Evolutionary conservation across 2,113 vertebrate genomes (phyloP).

Genomic region (Physeter macrocephalus): DNA sequence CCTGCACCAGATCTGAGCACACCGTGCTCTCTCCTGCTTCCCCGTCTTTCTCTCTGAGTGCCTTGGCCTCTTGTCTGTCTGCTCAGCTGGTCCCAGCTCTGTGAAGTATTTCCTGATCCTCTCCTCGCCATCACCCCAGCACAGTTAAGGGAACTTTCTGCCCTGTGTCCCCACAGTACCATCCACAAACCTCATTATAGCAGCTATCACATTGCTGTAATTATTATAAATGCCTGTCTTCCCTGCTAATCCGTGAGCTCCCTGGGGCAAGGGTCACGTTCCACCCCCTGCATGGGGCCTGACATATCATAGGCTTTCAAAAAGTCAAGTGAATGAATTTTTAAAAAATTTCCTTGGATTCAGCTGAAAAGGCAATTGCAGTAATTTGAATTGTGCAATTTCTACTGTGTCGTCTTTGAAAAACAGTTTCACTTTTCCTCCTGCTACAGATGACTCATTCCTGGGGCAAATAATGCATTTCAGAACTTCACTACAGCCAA

Average conservation of each 20-base stretch:
- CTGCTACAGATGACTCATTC: slow-evolving; percentile 62
- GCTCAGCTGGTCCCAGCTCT: background rate
- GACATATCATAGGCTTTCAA: slow-evolving; percentile 19
- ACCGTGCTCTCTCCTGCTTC: background rate
- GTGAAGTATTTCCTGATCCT: background rate
- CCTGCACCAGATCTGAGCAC: background rate
- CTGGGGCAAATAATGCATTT: slow-evolving; percentile 29
- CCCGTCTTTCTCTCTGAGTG: background rate
- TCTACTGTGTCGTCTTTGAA: slow-evolving; percentile 51
- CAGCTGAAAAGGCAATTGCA: slow-evolving; percentile 45
- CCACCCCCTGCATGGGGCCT: background rate
- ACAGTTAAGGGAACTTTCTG: background rate
- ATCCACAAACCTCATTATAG: background rate
- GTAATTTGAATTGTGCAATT: slow-evolving; percentile 45
- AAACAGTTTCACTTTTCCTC: slow-evolving; percentile 67
- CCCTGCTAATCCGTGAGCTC: background rate
- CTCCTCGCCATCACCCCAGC: no score
- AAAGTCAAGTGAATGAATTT: slow-evolving; percentile 67
- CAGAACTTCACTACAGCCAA: slow-evolving; percentile 30
- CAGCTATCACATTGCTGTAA: background rate
- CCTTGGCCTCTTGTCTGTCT: background rate
- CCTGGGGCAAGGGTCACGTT: background rate
- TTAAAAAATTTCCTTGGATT: background rate
- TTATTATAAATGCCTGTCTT: background rate
- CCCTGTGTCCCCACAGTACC: background rate